phyloP scores from a whole-genome alignment of 2,888 invertebrate species.

The Enchytraeus crypticus region DNA sequence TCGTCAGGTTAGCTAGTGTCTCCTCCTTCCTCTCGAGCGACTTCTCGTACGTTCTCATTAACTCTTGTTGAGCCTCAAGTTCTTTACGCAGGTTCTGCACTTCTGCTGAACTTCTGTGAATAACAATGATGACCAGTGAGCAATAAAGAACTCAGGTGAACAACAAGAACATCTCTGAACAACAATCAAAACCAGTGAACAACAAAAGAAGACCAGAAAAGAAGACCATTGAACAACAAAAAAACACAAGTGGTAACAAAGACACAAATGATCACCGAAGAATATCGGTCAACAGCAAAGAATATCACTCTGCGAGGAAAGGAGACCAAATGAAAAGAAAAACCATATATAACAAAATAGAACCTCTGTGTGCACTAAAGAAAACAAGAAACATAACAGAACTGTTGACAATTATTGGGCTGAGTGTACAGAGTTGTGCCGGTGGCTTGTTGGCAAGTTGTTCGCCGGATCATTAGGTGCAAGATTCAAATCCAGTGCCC shows the following conservation, averaged over 20 bases:
- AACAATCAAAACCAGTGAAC: neutral
- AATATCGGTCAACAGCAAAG: too few relatives aligned
- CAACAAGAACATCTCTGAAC: neutral
- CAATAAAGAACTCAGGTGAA: neutral
- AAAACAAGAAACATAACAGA: too few relatives aligned
- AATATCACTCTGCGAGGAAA: too few relatives aligned
- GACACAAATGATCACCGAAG: too few relatives aligned
- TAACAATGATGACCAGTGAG: neutral
- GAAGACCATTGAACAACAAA: neutral
- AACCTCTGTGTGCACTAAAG: too few relatives aligned
- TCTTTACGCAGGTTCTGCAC: conserved; percentile 35
- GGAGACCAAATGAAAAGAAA: too few relatives aligned
- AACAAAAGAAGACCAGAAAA: neutral
- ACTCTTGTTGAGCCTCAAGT: conserved; percentile 40
- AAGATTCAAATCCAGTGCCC: too few relatives aligned
- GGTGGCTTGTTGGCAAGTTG: too few relatives aligned
- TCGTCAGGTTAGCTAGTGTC: conserved; percentile 43
- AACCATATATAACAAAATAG: too few relatives aligned
- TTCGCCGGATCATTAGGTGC: too few relatives aligned
- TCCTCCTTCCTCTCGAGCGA: conserved; percentile 45
- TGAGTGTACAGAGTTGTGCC: too few relatives aligned
- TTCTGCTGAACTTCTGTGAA: conserved; percentile 35
- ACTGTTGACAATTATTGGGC: too few relatives aligned
- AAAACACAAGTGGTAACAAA: neutral
- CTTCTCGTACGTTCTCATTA: conserved; percentile 42